phyloP scores from a whole-genome alignment of 2,888 invertebrate species.

The Campopleginae sp. region DNA sequence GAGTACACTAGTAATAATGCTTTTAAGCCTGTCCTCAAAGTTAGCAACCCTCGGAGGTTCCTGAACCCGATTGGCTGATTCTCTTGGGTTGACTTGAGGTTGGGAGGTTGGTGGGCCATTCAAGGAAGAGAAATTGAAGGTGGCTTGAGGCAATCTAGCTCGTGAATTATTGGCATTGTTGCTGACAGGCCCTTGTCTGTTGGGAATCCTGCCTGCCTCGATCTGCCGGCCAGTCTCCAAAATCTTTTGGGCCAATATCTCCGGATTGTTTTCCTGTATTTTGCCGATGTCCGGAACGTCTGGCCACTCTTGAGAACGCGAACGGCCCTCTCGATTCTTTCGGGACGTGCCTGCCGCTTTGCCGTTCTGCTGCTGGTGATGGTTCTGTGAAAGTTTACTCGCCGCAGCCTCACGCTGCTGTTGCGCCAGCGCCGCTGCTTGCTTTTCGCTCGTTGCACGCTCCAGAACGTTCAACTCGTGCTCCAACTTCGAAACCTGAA shows the following conservation, averaged over 20 bases:
- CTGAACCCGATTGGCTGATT: slow-evolving; percentile 85
- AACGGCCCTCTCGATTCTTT: slow-evolving; percentile 89
- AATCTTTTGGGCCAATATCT: slow-evolving; percentile 95
- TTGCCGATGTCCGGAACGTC: slow-evolving; percentile 95
- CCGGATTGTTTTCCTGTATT: slow-evolving; percentile 96
- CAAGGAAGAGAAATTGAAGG: slow-evolving; percentile 78
- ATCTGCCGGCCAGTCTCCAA: slow-evolving; percentile 95
- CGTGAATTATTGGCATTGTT: slow-evolving; percentile 70
- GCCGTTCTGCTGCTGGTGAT: slow-evolving; percentile 76
- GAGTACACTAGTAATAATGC: slow-evolving; percentile 86
- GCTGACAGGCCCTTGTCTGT: slow-evolving; percentile 70
- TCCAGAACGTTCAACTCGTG: slow-evolving; percentile 91
- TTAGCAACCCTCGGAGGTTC: slow-evolving; percentile 94
- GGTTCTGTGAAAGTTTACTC: slow-evolving; percentile 75
- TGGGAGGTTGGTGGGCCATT: slow-evolving; percentile 73
- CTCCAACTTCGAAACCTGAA: slow-evolving; percentile 89
- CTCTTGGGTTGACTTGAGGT: slow-evolving; percentile 70
- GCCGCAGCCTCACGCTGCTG: slow-evolving; percentile 71
- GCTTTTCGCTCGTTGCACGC: slow-evolving; percentile 89
- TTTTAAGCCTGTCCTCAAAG: slow-evolving; percentile 91
- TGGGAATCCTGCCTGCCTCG: slow-evolving; percentile 90
- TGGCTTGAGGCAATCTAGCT: slow-evolving; percentile 80
- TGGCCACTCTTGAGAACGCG: slow-evolving; percentile 95
- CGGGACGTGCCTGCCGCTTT: slow-evolving; percentile 85
- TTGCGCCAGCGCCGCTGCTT: slow-evolving; percentile 84